phyloP scores from a whole-genome alignment of 2,797 vertebrate species.

The Momotus momota region DNA sequence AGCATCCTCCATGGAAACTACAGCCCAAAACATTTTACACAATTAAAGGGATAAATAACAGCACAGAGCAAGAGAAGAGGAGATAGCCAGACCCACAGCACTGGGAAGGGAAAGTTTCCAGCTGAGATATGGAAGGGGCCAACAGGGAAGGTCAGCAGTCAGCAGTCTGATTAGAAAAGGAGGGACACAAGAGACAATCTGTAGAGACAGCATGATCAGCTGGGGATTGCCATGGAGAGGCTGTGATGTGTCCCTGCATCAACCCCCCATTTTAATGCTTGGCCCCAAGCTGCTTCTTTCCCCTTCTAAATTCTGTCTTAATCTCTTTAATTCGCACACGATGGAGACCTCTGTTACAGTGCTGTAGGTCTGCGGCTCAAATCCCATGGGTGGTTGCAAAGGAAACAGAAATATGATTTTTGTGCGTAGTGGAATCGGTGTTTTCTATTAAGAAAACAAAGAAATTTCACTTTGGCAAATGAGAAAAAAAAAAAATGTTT shows the following conservation, averaged over 20 bases:
- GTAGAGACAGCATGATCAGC: neutral
- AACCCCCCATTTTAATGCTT: neutral
- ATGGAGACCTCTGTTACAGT: conserved; percentile 7
- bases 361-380: conserved; percentile 66
- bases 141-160: neutral
- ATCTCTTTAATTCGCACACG: neutral
- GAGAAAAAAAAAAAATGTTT: neutral
- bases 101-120: neutral
- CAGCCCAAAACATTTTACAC: neutral
- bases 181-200: neutral
- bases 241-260: fast-evolving
- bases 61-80: neutral
- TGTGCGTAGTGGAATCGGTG: neutral
- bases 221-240: neutral
- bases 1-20: conserved; percentile 10
- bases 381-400: neutral
- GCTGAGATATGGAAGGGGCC: neutral
- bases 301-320: neutral
- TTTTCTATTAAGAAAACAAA: conserved; percentile 41
- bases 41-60: conserved; percentile 29
- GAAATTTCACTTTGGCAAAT: conserved; percentile 11
- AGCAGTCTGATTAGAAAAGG: fast-evolving
- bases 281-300: neutral
- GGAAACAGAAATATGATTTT: conserved; percentile 20
- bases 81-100: neutral